A percentile compares a stretch with the other conserved stretches of the same genome.
These are phyloP conservation scores for Oncorhynchus mykiss DNA, from an alignment of 2,113 vertebrate species.

Conservation along the genomic window DNA sequence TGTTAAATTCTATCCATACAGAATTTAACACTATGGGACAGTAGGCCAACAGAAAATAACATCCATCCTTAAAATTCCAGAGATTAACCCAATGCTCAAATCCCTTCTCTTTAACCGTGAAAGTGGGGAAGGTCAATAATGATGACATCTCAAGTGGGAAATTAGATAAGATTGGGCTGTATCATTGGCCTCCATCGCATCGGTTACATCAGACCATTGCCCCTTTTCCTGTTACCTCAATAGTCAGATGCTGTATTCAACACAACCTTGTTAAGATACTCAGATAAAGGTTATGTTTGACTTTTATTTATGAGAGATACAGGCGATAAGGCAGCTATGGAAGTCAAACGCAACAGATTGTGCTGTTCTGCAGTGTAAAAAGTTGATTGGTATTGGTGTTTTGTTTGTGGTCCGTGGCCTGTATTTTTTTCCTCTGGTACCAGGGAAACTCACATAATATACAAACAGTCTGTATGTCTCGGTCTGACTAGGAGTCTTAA, in stretches of 20 bases:
- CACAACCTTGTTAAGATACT: background rate
- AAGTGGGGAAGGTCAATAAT: too few species aligned
- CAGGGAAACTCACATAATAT: background rate
- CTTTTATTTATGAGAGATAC: background rate
- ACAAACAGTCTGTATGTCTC: slow-evolving; percentile 4
- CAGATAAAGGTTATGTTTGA: background rate
- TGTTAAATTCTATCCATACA: too few species aligned
- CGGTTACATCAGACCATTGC: background rate
- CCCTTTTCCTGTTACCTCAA: background rate
- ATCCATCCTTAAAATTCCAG: too few species aligned
- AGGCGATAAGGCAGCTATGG: background rate
- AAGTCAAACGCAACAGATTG: background rate
- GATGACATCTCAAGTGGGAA: background rate
- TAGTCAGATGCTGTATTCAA: background rate
- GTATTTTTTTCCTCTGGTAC: too few species aligned
- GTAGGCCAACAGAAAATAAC: too few species aligned
- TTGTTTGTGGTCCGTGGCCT: background rate
- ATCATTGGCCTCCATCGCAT: background rate
- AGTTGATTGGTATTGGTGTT: background rate
- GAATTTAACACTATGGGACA: too few species aligned
- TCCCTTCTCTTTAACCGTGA: too few species aligned
- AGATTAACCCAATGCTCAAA: too few species aligned
- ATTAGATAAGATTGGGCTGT: background rate
- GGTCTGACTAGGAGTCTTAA: slow-evolving; percentile 18
- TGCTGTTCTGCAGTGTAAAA: background rate